Evolutionary conservation across 2,888 invertebrate species (phyloP), one percentile per base, ranked within the genome.

Genomic region (Drosophila borborema): DNA sequence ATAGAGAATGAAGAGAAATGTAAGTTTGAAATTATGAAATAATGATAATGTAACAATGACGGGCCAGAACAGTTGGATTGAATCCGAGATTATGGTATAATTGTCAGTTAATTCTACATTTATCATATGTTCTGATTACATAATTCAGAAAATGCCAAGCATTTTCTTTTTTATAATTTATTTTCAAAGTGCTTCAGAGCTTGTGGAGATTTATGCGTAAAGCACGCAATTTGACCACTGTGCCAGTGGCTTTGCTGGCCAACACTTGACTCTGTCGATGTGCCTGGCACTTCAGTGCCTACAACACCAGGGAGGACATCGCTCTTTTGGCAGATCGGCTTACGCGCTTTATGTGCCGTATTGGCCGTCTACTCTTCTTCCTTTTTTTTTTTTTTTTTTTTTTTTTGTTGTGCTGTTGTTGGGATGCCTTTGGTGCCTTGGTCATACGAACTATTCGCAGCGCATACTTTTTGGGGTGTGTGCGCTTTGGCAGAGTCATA

Each of bases 241-340:
- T 76, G 41, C 51, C 55, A 48, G 36, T 55, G 51, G 64, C 72
- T 40, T 60, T 65, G 72, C 69, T 64, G 66, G 60, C 75, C 69
- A 76, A 70, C 89, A 89, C 89, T 86, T 88, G 84, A 88, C 74
- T 85, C 78, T 73, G 79, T 61, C 71, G 79, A 76, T 78, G 76
- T 49, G 77, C 64, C 77, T 59, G 64, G 69, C 77, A 53, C 64
- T 66, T 75, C 71, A 70, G 72, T 69, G 72, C 63, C 73, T 79
- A 56, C 74, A 64, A 67, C 64, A 56, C 72, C 62, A 62, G 64
- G 40, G 71, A 80, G 82, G 80, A 82, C 85, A 74, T 74, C 74
- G 77, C 78, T 78, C 70, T 73, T 75, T 81, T 85, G 77, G 65
- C 85, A 86, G 88, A 84, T 85, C 85, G 89, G 85, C 85, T 88